Evolutionary conservation across 2,113 vertebrate species (phyloP).

Genomic region (Hylia prasina): DNA sequence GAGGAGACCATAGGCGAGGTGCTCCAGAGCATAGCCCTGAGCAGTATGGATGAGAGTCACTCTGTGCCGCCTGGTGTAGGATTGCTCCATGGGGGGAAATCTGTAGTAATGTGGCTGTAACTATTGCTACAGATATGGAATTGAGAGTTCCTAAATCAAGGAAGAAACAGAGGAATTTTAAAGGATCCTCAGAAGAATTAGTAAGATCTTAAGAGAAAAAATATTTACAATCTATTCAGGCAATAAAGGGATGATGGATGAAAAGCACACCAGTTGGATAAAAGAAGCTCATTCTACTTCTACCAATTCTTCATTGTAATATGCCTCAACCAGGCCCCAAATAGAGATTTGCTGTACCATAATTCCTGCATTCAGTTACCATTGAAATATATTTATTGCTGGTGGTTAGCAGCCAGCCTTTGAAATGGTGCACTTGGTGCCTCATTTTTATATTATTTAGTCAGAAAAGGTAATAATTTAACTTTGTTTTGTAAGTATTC

Average conservation of each 20-base stretch:
- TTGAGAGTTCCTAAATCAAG: neutral
- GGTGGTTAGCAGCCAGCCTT: constrained; percentile 51
- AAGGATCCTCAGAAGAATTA: neutral
- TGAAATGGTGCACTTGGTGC: constrained; percentile 46
- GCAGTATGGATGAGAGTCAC: neutral
- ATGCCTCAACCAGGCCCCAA: constrained; percentile 28
- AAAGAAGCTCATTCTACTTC: constrained; percentile 4
- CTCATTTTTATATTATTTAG: constrained; percentile 24
- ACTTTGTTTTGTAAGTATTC: constrained; percentile 56
- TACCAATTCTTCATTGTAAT: constrained; percentile 5
- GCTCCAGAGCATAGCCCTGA: neutral
- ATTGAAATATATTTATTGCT: constrained; percentile 46
- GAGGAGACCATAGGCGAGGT: neutral
- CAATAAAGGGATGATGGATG: neutral
- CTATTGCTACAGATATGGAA: neutral
- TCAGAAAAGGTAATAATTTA: constrained; percentile 35
- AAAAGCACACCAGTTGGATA: neutral
- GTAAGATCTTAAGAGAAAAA: neutral
- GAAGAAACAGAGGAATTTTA: neutral
- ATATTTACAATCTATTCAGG: neutral
- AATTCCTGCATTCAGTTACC: constrained; percentile 52
- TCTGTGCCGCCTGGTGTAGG: neutral
- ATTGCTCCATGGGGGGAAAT: neutral
- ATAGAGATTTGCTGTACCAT: constrained; percentile 30
- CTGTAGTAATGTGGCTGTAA: neutral